Evolutionary conservation across 2,113 vertebrate species (phyloP).

Genomic region (Neopipo cinnamomea): DNA sequence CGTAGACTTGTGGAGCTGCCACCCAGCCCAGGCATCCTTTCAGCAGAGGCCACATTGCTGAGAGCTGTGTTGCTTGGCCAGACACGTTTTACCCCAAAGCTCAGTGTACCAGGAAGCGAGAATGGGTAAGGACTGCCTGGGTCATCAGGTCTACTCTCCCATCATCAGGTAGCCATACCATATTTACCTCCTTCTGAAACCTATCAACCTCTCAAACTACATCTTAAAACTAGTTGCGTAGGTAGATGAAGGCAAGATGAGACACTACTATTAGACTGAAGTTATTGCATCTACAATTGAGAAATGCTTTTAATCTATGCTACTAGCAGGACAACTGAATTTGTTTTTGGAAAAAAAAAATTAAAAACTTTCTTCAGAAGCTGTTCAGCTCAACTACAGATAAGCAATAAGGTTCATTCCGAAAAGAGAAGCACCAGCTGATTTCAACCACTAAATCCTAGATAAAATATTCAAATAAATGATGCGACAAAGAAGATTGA

Average conservation of each 20-base stretch:
- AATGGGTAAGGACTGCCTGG: not conserved
- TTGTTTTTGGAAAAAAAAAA: not conserved
- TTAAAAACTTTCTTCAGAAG: not conserved
- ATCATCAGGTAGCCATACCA: not conserved
- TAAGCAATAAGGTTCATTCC: not conserved
- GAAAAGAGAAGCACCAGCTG: not conserved
- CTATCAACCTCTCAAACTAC: not conserved
- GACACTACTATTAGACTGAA: not conserved
- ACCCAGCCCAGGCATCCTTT: not conserved
- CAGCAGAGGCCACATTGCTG: not conserved
- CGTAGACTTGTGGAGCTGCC: not conserved
- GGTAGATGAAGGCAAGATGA: not conserved
- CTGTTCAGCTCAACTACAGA: not conserved
- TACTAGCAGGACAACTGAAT: not conserved
- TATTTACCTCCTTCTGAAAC: not conserved
- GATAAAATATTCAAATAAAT: constrained; percentile 35
- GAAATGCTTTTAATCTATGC: not conserved
- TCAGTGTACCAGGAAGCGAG: not conserved
- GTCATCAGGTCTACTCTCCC: not conserved
- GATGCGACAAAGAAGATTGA: constrained; percentile 21
- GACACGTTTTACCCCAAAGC: not conserved
- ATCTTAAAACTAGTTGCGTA: not conserved
- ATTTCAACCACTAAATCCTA: constrained; percentile 18
- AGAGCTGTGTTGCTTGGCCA: accelerated
- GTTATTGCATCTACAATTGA: not conserved